A percentile compares a stretch with the other conserved stretches of the same genome.
phyloP scores from a whole-genome alignment of 2,113 vertebrate genomes.

The Elephas maximus region DNA sequence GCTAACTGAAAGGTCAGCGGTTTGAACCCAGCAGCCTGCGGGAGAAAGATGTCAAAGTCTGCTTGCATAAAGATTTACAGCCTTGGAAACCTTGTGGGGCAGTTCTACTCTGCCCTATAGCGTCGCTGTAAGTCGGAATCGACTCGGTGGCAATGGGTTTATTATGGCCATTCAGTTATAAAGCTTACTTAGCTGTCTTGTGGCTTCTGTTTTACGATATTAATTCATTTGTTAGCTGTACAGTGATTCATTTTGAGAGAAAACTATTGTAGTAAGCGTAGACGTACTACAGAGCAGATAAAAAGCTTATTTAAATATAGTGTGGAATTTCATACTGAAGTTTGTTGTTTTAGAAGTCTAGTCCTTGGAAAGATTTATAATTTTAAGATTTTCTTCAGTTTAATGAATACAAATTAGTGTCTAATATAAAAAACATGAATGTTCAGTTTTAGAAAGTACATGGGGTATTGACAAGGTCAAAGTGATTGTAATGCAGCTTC shows the following conservation, averaged over 20 bases:
- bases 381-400: conserved; percentile 9
- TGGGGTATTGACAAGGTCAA: not conserved
- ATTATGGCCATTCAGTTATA: not conserved
- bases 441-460: not conserved
- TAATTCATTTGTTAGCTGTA: conserved; percentile 40
- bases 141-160: not conserved
- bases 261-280: conserved; percentile 31
- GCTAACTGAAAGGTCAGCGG: not conserved
- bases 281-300: not conserved
- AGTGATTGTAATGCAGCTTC: not conserved
- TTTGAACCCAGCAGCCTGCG: not conserved
- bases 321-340: conserved; percentile 46
- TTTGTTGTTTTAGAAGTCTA: conserved; percentile 30
- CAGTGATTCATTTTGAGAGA: conserved; percentile 59
- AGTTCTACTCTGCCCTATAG: not conserved
- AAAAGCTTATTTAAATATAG: conserved; percentile 9
- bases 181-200: conserved; percentile 4
- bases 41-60: not conserved
- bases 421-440: not conserved
- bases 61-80: not conserved
- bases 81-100: not conserved
- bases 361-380: conserved; percentile 20
- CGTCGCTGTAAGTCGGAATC: not conserved
- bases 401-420: conserved; percentile 47
- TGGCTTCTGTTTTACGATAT: conserved; percentile 34